Evolutionary conservation across 2,797 vertebrate species (phyloP).

Genomic region (Silurus lanzhouensis): DNA sequence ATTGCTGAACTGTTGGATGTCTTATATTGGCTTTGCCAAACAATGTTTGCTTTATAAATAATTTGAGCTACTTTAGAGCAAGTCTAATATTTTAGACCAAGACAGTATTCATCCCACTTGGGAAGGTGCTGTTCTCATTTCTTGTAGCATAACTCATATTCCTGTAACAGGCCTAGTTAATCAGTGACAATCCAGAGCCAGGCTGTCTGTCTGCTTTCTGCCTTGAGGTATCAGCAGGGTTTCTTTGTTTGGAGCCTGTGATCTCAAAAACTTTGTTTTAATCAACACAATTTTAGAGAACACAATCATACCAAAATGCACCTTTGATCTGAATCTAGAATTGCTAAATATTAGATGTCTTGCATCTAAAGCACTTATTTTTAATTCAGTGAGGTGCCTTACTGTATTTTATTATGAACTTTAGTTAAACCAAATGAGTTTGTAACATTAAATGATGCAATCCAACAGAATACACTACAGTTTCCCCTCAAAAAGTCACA

Average conservation of each 20-base stretch:
- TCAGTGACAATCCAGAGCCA: constrained; percentile 3
- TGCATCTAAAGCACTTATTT: background rate
- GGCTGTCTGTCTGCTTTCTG: background rate
- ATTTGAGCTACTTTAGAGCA: background rate
- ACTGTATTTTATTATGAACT: background rate
- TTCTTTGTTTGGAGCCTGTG: background rate
- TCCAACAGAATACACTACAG: background rate
- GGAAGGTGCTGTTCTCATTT: background rate
- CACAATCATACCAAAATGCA: background rate
- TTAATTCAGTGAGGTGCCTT: background rate
- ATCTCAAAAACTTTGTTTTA: background rate
- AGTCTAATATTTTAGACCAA: background rate
- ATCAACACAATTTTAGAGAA: background rate
- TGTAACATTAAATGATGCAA: background rate
- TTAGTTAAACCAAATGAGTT: background rate
- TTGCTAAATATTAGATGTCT: constrained; percentile 6
- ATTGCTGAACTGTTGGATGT: background rate
- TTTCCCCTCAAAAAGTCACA: too few species aligned
- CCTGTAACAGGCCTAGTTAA: background rate
- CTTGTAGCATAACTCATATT: background rate
- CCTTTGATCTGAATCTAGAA: background rate
- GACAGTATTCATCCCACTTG: background rate
- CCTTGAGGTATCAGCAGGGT: constrained; percentile 2
- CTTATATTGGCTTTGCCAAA: background rate
- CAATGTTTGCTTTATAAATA: background rate